Percentiles rank a stretch among this genome's conserved stretches.
Evolutionary conservation across 2,113 vertebrate species (phyloP).

Genomic region (Chionis minor): DNA sequence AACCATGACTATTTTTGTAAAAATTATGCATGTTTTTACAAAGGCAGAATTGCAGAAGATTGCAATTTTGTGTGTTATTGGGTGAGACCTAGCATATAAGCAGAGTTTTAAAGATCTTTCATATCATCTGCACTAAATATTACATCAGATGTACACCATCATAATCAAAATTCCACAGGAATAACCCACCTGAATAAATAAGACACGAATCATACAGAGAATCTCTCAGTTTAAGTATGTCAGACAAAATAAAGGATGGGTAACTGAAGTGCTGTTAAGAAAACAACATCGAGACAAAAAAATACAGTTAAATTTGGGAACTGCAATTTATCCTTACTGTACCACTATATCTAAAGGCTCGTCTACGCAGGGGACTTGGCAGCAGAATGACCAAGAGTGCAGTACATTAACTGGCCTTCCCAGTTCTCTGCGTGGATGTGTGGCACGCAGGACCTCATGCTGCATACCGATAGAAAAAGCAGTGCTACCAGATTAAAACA

Average conservation of each 20-base stretch:
- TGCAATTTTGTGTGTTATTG: background rate
- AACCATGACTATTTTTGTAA: background rate
- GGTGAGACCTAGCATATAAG: background rate
- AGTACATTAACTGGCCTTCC: background rate
- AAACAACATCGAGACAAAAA: background rate
- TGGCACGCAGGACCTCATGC: fast-evolving
- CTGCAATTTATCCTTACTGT: background rate
- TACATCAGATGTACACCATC: too few relatives aligned
- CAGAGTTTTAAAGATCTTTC: background rate
- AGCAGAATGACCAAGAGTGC: background rate
- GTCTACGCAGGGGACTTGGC: fast-evolving
- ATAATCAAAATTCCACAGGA: background rate
- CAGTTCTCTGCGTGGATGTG: too few relatives aligned
- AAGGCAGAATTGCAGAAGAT: background rate
- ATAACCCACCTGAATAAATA: background rate
- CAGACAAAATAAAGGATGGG: background rate
- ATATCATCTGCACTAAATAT: background rate
- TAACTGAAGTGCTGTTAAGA: background rate
- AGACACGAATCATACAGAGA: background rate
- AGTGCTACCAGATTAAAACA: background rate
- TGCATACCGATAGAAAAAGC: background rate
- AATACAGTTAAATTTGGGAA: background rate
- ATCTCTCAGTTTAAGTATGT: background rate
- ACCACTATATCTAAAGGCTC: background rate
- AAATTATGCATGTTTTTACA: background rate